phyloP scores from a whole-genome alignment of 2,797 vertebrate genomes.

The Okamejei kenojei region DNA sequence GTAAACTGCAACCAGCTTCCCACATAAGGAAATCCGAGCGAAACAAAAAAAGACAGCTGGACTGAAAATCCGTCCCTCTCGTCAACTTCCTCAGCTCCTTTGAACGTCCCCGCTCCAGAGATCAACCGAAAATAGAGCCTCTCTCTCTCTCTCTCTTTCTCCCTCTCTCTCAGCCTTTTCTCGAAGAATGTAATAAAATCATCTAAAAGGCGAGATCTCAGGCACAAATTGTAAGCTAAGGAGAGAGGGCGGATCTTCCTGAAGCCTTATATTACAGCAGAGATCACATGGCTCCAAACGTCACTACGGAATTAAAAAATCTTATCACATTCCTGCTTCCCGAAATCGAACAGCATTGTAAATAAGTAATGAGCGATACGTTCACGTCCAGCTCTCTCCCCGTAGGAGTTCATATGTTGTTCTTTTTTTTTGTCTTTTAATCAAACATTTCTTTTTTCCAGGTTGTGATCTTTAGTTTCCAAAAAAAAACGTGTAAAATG shows the following conservation, averaged over 20 bases:
- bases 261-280: constrained; percentile 60
- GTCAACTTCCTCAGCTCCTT: constrained; percentile 25
- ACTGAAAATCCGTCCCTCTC: constrained; percentile 25
- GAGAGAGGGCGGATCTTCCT: constrained; percentile 67
- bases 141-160: no score
- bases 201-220: not conserved
- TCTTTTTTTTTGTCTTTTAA: not conserved
- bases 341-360: not conserved
- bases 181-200: not conserved
- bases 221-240: constrained; percentile 30
- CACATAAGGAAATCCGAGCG: constrained; percentile 51
- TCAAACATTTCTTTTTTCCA: not conserved
- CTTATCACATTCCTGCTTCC: constrained; percentile 24
- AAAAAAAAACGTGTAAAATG: not conserved
- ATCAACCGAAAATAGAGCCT: not conserved
- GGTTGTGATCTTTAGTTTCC: not conserved
- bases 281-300: constrained; percentile 72
- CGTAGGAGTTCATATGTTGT: not conserved
- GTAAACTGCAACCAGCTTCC: constrained; percentile 51
- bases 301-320: constrained; percentile 48
- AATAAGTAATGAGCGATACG: not conserved
- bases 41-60: constrained; percentile 50
- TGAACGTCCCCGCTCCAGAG: not conserved
- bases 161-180: not conserved
- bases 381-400: not conserved